Evolutionary conservation across 2,888 invertebrate species (phyloP).

Genomic region (Timandra comae): DNA sequence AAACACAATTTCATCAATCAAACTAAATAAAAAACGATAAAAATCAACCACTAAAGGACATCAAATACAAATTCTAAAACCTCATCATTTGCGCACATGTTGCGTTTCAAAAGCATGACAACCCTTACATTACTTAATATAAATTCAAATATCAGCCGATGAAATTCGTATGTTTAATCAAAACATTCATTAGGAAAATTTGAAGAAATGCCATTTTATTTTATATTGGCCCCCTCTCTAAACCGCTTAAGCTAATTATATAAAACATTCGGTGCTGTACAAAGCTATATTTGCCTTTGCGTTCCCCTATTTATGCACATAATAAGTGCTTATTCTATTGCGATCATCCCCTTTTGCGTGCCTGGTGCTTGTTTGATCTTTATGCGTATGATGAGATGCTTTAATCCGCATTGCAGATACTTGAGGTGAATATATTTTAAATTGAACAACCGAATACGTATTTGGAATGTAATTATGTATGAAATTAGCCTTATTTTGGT

Average conservation of each 20-base stretch:
- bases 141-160: constrained; percentile 59
- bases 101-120: constrained; percentile 40
- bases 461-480: no score
- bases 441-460: constrained; percentile 1
- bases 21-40: no score
- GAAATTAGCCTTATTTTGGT: no score
- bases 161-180: constrained; percentile 63
- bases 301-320: constrained; percentile 52
- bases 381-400: constrained; percentile 36
- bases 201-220: constrained; percentile 51
- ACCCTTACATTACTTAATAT: constrained; percentile 44
- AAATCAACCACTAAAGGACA: constrained; percentile 31
- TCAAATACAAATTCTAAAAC: constrained; percentile 28
- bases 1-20: no score
- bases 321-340: constrained; percentile 53
- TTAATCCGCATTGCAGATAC: constrained; percentile 16
- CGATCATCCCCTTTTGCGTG: constrained; percentile 55
- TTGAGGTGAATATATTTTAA: background rate
- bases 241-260: constrained; percentile 73
- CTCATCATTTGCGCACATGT: constrained; percentile 66
- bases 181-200: constrained; percentile 68
- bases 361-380: constrained; percentile 72
- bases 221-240: constrained; percentile 47
- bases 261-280: constrained; percentile 55
- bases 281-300: constrained; percentile 39